Evolutionary conservation across 2,888 invertebrate genomes (phyloP), one percentile per base, ranked within the genome.

Genomic region (Toxonevra muliebris): DNA sequence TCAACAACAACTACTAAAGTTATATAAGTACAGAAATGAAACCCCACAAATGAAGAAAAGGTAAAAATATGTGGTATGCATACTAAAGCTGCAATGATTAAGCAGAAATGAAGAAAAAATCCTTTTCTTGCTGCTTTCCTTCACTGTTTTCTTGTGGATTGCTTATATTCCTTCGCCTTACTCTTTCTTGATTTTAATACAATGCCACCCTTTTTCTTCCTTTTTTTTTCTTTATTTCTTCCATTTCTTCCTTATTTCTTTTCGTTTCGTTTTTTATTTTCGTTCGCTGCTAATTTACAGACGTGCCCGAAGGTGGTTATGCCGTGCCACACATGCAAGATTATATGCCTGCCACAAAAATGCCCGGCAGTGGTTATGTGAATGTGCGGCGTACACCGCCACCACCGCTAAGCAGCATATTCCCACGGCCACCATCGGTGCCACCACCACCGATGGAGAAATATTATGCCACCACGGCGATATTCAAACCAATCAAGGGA

Each of bases 381-480:
- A 85, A 85, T 76, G 84, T 85, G 74, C 82, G 85, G 9, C 77
- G 83, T 40, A 84, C 85, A 57, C 84, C 84, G 69, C 87, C 87
- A 55, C 88, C 87, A 62, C 83, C 87, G 61, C 78, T 88, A 70
- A 86, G 88, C 77, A 87, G 87, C 79, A 87, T 88, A 80, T 86
- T 88, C 75, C 88, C 88, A 65, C 86, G 88, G 82, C 90, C 90
- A 74, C 90, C 90, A 52, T 89, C 89, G 72, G 88, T 90, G 77
- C 91, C 91, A 70, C 91, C 91, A 65, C 91, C 91, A 68, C 90
- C 90, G 60, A 89, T 90, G 74, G 90, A 90, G 83, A 88, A 89
- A 80, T 91, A 91, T 84, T 91, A 91, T 85, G 91, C 91, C 70
- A 90, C 91, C 73, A 90, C 90, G 67, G 90, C 91, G 82, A 90